Evolutionary conservation across 2,113 vertebrate species (phyloP).

Genomic region (Nannospalax galili): DNA sequence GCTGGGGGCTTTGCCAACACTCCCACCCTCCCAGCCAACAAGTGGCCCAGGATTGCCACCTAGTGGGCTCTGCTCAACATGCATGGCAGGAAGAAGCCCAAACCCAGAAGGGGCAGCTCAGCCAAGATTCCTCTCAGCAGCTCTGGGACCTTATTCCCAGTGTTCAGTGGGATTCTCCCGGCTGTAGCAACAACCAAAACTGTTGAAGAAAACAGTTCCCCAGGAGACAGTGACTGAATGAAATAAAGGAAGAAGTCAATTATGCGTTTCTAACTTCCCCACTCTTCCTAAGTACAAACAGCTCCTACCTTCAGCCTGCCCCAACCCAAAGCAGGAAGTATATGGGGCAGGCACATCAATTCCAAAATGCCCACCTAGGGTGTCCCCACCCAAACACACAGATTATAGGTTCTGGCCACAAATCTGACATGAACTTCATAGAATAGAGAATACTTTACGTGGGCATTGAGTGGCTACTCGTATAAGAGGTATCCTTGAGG

Average conservation of each 20-base stretch:
- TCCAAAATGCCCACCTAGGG: not conserved
- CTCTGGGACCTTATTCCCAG: not conserved
- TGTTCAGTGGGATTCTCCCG: not conserved
- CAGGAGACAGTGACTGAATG: not conserved
- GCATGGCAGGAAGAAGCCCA: not conserved
- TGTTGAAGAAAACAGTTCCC: not conserved
- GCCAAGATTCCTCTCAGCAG: not conserved
- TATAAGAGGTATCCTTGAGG: not conserved
- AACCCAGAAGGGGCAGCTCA: not conserved
- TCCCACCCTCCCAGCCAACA: accelerated
- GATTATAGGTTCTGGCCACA: not conserved
- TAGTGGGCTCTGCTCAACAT: conserved; percentile 72
- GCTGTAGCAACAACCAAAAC: not conserved
- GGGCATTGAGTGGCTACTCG: not conserved
- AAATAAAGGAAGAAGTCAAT: not conserved
- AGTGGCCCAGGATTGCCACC: conserved; percentile 84
- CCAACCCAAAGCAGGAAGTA: not conserved
- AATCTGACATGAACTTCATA: not conserved
- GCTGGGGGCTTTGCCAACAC: not conserved
- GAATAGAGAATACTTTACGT: not conserved
- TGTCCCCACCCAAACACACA: not conserved
- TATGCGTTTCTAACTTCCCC: not conserved
- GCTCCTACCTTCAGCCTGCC: not conserved
- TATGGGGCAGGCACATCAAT: not conserved
- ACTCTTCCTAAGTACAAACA: not conserved